phyloP scores from a whole-genome alignment of 35 echinoderm and acorn worm species.

The Heliocidaris tuberculata region DNA sequence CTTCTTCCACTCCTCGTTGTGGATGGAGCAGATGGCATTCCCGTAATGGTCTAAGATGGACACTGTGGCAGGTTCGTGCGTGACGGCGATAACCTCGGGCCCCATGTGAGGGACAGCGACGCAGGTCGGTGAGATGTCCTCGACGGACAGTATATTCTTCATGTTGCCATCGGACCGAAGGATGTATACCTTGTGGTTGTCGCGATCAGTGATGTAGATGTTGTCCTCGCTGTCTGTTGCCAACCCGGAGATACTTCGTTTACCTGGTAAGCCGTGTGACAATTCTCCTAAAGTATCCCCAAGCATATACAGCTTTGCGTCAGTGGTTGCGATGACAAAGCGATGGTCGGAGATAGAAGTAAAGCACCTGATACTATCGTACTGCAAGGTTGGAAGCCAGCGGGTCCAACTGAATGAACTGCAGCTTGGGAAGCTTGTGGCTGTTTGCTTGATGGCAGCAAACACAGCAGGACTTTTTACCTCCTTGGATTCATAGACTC shows the following conservation, averaged over 20 bases:
- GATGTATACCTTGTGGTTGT: neutral
- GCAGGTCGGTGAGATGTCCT: conserved; percentile 19
- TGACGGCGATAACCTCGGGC: neutral
- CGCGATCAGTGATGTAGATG: conserved; percentile 5
- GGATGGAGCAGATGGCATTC: conserved; percentile 17
- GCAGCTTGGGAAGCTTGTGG: neutral
- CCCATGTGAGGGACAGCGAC: neutral
- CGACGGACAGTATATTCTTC: neutral
- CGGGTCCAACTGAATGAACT: neutral
- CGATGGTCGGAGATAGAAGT: neutral
- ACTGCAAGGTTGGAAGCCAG: neutral
- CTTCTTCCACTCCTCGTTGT: neutral
- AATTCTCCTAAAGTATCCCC: neutral
- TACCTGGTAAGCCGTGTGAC: neutral
- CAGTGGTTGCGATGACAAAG: conserved; percentile 12
- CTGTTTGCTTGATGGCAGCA: neutral
- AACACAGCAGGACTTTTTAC: neutral
- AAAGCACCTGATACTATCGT: neutral
- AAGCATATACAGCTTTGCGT: neutral
- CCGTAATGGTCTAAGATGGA: neutral
- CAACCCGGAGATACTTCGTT: neutral
- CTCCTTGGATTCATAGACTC: neutral
- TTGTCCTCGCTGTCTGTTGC: conserved; percentile 7
- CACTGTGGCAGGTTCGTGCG: conserved; percentile 2
- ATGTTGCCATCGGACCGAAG: neutral